Percentiles rank a stretch among this genome's conserved stretches.
Evolutionary conservation across 2,888 invertebrate genomes (phyloP).

Genomic region (Acanthococcus lagerstroemiae): DNA sequence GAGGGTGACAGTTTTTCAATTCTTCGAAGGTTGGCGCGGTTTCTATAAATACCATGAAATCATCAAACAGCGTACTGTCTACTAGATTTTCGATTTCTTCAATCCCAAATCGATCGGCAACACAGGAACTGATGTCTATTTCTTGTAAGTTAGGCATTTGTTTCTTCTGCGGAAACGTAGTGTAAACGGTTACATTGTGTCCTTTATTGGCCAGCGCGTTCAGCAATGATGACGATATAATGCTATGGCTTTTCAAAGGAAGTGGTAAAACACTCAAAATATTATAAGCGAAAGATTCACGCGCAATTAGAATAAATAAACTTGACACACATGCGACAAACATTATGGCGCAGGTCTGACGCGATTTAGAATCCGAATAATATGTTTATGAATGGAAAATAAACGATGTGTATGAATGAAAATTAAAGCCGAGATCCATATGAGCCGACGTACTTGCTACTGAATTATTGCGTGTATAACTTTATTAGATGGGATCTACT

Average conservation of each 20-base stretch:
- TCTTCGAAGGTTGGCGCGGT: background rate
- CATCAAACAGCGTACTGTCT: too few species aligned
- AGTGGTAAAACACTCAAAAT: conserved; percentile 17
- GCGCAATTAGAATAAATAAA: background rate
- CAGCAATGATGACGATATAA: conserved; percentile 8
- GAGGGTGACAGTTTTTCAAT: background rate
- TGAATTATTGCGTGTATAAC: too few species aligned
- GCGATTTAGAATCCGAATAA: too few species aligned
- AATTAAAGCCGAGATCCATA: too few species aligned
- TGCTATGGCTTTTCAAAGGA: conserved; percentile 14
- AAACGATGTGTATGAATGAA: too few species aligned
- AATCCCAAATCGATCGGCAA: too few species aligned
- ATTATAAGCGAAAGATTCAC: background rate
- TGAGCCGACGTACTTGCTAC: too few species aligned
- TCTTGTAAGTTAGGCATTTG: background rate
- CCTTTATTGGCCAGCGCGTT: conserved; percentile 9
- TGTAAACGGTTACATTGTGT: conserved; percentile 20
- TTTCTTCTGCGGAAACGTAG: background rate
- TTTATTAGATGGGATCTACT: too few species aligned
- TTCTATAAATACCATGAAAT: too few species aligned
- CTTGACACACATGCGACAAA: background rate
- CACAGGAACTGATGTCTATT: background rate
- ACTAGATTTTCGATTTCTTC: too few species aligned
- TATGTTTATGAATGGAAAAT: too few species aligned
- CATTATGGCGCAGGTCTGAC: too few species aligned